A percentile compares a stretch with the other conserved stretches of the same genome.
Conservation (phyloP, 2,888 invertebrate genomes). For the Papilio demoleus region DNA sequence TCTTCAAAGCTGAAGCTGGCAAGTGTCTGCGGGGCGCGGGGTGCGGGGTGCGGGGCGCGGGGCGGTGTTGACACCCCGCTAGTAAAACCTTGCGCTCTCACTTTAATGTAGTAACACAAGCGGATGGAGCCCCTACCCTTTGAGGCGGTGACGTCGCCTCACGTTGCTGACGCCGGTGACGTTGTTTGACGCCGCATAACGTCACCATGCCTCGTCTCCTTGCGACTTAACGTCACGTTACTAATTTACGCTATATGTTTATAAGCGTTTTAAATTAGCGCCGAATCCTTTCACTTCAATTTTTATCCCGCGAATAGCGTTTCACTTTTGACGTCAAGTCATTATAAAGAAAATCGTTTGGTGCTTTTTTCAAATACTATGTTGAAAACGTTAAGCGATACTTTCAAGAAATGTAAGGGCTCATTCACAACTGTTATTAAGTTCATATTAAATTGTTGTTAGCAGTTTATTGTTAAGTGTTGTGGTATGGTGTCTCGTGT, state of each 20-base stretch:
- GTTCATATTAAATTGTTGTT: no score
- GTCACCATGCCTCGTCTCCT: slow-evolving; percentile 9
- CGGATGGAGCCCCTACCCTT: slow-evolving; percentile 18
- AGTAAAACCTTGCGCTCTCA: slow-evolving; percentile 11
- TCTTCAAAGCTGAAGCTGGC: slow-evolving; percentile 8
- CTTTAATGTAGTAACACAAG: slow-evolving; percentile 33
- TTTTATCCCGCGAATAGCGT: not conserved
- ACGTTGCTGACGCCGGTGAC: not conserved
- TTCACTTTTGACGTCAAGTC: no score
- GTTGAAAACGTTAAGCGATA: not conserved
- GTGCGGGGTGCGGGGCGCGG: not conserved
- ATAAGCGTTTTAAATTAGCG: not conserved
- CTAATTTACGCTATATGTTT: not conserved
- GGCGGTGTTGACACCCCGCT: slow-evolving; percentile 25
- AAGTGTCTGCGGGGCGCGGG: slow-evolving; percentile 5
- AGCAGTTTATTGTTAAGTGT: no score
- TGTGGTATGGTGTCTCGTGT: not conserved
- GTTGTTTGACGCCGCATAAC: not conserved
- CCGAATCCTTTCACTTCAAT: not conserved
- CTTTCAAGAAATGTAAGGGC: no score
- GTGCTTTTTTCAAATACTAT: no score
- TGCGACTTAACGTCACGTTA: not conserved
- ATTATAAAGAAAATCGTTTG: no score
- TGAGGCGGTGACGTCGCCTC: slow-evolving; percentile 3
- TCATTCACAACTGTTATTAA: no score